These are phyloP conservation scores for Hypotaenidia okinawae DNA, from an alignment of 2,797 vertebrate genomes.

Conservation along the genomic window DNA sequence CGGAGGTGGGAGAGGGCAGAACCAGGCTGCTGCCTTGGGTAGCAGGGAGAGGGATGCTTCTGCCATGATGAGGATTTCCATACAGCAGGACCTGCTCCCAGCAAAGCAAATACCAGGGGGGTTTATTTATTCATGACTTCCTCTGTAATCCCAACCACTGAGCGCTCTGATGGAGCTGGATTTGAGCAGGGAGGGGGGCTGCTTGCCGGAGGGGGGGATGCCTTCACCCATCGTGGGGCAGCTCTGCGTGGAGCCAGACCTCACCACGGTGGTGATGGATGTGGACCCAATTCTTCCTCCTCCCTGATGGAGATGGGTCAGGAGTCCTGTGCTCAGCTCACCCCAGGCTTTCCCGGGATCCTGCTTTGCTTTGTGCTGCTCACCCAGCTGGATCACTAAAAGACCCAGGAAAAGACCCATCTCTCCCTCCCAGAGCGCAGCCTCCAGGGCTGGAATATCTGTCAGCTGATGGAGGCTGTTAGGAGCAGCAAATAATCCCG, in stretches of 20 bases:
- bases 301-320: background rate
- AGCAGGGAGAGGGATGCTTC: background rate
- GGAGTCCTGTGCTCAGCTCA: background rate
- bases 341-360: rapidly evolving
- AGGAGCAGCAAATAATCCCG: background rate
- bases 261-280: background rate
- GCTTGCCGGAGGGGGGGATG: background rate
- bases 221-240: background rate
- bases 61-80: background rate
- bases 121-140: constrained; percentile 10
- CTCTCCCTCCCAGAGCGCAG: rapidly evolving
- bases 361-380: background rate
- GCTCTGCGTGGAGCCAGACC: background rate
- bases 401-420: no score
- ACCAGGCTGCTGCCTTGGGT: rapidly evolving
- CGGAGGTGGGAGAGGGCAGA: background rate
- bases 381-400: no score
- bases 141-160: background rate
- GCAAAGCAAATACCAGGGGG: background rate
- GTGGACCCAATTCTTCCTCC: background rate
- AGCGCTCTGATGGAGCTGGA: background rate
- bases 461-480: background rate
- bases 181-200: background rate
- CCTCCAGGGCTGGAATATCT: background rate
- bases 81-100: background rate